Evolutionary conservation across 2,113 vertebrate species (phyloP).

Genomic region (cat (Felis catus)): F.catus_Fca126_mat1.0 CM031419.1:68323001-68323500

Average conservation of each 20-base stretch:
- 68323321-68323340: not conserved
- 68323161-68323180: not conserved
- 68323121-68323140: not conserved
- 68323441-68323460: not conserved
- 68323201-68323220: not conserved
- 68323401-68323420: not conserved
- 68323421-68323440: not conserved
- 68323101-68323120: not conserved
- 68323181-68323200: not conserved
- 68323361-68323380: not conserved
- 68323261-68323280: not conserved
- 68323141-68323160: not conserved
- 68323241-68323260: not conserved
- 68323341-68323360: not conserved
- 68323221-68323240: not conserved
- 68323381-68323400: not conserved
- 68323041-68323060: conserved; percentile 35
- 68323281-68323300: not conserved
- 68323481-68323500: not conserved
- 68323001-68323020: not conserved
- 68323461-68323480: conserved; percentile 5
- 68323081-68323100: not conserved
- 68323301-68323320: conserved; percentile 34
- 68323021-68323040: not conserved
- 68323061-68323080: not conserved